Evolutionary conservation across 2,888 invertebrate species (phyloP), one percentile per base, ranked within the genome.

Genomic region (Hoplodrina blanda): DNA sequence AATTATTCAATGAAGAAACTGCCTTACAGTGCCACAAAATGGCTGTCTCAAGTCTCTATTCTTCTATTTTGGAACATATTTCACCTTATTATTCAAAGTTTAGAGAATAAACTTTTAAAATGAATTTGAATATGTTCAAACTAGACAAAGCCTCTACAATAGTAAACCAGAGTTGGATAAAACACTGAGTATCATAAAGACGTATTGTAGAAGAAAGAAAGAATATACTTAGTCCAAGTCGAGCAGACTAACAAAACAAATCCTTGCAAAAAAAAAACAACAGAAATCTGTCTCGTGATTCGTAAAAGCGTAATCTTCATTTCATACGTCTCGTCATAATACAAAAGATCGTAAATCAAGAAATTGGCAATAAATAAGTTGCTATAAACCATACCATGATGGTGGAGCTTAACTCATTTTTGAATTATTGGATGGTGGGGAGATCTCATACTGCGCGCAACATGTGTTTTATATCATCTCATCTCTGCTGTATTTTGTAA

Each of bases 401-500:
- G 87, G 83, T 82, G 84, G 76, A 85, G 88, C 91, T 92, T 91
- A 91, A 90, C 91, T 92, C 91, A 91, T 92, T 92, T 92, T 93
- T 92, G 91, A 94, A 93, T 93, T 93, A 93, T 92, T 91, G 89
- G 88, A 89, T 88, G 87, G 85, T 86, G 85, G 76, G 82, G 85
- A 89, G 89, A 89, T 91, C 88, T 91, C 91, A 89, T 90, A 91
- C 88, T 82, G 88, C 80, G 90, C 87, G 92, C 93, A 94, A 94
- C 93, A 94, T 91, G 92, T 94, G 93, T 93, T 93, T 91, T 92
- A 91, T 92, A 90, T 92, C 91, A 91, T 91, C 89, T 91, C 91
- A 91, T 92, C 88, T 90, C 85, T 76, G 85, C 78, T 88, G 87
- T 92, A 91, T 92, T 91, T 89, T 88, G 88, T 90, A 90, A 92